Percentiles rank a stretch among this genome's conserved stretches.
Evolutionary conservation across 2,113 vertebrate species (phyloP).

Genomic region (Eublepharis macularius): DNA sequence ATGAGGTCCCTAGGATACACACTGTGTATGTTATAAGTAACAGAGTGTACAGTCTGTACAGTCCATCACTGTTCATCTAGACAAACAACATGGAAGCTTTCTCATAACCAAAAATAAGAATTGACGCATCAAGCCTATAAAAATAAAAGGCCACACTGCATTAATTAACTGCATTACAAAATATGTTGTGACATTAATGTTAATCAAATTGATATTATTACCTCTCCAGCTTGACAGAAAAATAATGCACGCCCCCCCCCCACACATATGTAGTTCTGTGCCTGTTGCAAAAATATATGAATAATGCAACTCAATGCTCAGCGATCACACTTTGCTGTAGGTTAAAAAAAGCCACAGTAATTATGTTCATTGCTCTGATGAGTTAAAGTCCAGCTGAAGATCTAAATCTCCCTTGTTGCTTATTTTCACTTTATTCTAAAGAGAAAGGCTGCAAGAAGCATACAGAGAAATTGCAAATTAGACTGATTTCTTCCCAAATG

Average conservation of each 20-base stretch:
- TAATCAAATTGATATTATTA: neutral
- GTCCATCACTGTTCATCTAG: neutral
- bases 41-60: neutral
- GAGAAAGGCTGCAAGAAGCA: constrained; percentile 20
- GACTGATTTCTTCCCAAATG: constrained; percentile 4
- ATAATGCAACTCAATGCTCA: constrained; percentile 31
- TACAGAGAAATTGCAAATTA: constrained; percentile 29
- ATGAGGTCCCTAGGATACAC: neutral
- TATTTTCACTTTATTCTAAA: constrained; percentile 32
- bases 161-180: neutral
- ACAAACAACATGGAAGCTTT: neutral
- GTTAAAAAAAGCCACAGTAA: constrained; percentile 38
- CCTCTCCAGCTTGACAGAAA: constrained; percentile 1
- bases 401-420: constrained; percentile 24
- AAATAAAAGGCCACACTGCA: neutral
- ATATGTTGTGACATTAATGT: constrained; percentile 12
- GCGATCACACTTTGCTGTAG: constrained; percentile 17
- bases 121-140: neutral
- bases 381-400: constrained; percentile 39
- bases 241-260: neutral
- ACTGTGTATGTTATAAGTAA: too few species aligned
- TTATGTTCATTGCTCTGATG: neutral
- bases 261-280: neutral
- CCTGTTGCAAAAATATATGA: constrained; percentile 26
- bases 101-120: constrained; percentile 7